These are phyloP conservation scores for Tapirus indicus DNA, from an alignment of 2,797 vertebrate genomes.

Conservation along the genomic window DNA sequence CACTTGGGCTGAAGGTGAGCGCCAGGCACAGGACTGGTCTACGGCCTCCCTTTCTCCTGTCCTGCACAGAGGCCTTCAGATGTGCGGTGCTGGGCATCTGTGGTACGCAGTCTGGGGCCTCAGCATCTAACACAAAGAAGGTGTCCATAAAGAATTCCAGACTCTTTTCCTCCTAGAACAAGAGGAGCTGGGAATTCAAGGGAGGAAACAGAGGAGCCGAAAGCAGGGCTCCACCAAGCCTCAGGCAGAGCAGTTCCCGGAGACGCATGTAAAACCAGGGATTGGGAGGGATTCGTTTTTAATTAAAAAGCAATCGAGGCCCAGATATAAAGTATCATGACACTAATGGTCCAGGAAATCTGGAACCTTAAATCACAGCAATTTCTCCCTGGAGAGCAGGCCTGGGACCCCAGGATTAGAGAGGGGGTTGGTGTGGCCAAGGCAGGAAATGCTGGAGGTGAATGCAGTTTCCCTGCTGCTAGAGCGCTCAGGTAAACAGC, in stretches of 20 bases:
- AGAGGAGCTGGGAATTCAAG: not conserved
- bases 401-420: conserved; percentile 52
- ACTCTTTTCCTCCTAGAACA: conserved; percentile 44
- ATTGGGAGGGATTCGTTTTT: conserved; percentile 79
- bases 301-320: conserved; percentile 79
- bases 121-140: not conserved
- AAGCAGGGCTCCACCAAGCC: not conserved
- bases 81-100: not conserved
- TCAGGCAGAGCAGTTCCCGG: not conserved
- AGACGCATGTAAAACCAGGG: conserved; percentile 65
- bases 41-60: not conserved
- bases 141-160: conserved; percentile 50
- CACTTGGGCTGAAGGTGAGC: not conserved
- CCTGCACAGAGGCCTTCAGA: not conserved
- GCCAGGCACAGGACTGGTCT: not conserved
- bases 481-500: not conserved
- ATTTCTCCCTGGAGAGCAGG: conserved; percentile 54
- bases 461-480: not conserved
- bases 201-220: conserved; percentile 33
- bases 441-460: conserved; percentile 55
- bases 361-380: conserved; percentile 80
- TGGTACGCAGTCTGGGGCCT: not conserved
- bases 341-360: conserved; percentile 76
- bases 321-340: conserved; percentile 78
- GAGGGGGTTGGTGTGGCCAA: not conserved